phyloP scores from a whole-genome alignment of 2,113 vertebrate genomes.

The Anarhynchus alexandrinus region DNA sequence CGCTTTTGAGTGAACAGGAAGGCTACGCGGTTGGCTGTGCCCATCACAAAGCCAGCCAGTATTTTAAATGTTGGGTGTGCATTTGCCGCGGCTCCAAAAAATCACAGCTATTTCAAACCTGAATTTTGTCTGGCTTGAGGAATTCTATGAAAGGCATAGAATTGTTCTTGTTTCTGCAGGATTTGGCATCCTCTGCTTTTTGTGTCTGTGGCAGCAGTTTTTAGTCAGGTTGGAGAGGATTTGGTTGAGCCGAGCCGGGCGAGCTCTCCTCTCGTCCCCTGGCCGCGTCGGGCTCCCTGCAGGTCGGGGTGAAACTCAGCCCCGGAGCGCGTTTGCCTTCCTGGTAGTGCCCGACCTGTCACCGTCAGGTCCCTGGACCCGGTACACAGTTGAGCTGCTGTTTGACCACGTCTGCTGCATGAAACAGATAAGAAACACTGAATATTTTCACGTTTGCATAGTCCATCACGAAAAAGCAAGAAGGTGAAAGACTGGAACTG shows the following conservation, averaged over 20 bases:
- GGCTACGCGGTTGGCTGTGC: not conserved
- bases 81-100: not conserved
- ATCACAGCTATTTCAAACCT: not conserved
- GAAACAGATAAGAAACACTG: not conserved
- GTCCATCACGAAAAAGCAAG: not conserved
- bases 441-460: not conserved
- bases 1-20: not conserved
- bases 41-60: not conserved
- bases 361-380: not conserved
- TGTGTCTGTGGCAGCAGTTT: not conserved
- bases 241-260: not conserved
- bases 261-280: not conserved
- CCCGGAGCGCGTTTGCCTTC: rapidly evolving
- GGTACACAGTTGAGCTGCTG: not conserved
- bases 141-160: not conserved
- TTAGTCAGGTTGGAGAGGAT: not conserved
- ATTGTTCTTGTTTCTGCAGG: not conserved
- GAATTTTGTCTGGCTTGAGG: not conserved
- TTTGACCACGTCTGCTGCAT: not conserved
- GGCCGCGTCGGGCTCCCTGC: rapidly evolving
- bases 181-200: not conserved
- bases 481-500: not conserved
- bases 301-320: not conserved
- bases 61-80: not conserved
- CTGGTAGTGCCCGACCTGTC: not conserved